phyloP scores from a whole-genome alignment of 1,140 invertebrate species.

The Macrobrachium rosenbergii region DNA sequence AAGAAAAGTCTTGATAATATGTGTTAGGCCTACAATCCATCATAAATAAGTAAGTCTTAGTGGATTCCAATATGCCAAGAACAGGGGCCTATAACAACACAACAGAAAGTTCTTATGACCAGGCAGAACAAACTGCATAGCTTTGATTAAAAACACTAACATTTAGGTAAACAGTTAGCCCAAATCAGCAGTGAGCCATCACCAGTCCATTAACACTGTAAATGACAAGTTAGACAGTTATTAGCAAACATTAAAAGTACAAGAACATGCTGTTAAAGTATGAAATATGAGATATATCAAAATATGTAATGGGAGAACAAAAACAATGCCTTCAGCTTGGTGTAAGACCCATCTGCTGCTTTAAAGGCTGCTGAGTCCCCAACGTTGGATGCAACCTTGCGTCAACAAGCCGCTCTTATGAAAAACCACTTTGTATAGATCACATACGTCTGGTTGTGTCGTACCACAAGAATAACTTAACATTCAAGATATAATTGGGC shows the following conservation, averaged over 20 bases:
- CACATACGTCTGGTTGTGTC: conserved; percentile 40
- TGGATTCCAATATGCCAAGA: conserved; percentile 13
- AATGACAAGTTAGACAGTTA: conserved; percentile 52
- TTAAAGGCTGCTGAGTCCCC: conserved; percentile 46
- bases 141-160: conserved; percentile 19
- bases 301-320: neutral
- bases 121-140: conserved; percentile 40
- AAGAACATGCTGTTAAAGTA: neutral
- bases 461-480: neutral
- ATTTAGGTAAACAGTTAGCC: conserved; percentile 46
- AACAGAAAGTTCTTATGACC: conserved; percentile 16
- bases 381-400: conserved; percentile 45
- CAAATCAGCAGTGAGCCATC: conserved; percentile 59
- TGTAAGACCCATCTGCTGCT: conserved; percentile 49
- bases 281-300: neutral
- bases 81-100: neutral
- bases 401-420: conserved; percentile 53
- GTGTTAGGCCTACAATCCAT: neutral
- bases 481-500: neutral
- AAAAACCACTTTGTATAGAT: conserved; percentile 62
- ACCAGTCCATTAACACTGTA: conserved; percentile 42
- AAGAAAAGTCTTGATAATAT: too few relatives aligned
- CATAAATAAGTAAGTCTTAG: neutral
- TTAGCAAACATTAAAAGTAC: conserved; percentile 15
- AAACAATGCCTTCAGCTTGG: conserved; percentile 22